Evolutionary conservation across 2,113 vertebrate genomes (phyloP), one percentile per base, ranked within the genome.

Genomic region (Epinephelus moara): DNA sequence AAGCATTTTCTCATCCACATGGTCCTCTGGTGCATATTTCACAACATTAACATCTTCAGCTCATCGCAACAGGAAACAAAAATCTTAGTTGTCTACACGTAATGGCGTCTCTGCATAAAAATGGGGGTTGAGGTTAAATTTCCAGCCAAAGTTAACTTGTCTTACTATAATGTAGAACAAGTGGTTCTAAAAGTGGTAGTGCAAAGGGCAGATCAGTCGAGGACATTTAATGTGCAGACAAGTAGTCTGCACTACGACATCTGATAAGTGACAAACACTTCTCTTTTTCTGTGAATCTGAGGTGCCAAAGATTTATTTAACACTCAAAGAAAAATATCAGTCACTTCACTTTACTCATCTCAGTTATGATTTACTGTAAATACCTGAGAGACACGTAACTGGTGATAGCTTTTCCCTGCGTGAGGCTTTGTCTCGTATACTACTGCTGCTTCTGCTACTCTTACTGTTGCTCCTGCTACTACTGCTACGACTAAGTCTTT

Each of bases 41-140:
- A n/a, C n/a, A n/a, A 63, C 2, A 75, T 64, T 55, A 56, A 67
- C 2, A 4, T 50, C 6, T 50, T 62, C 21, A 56, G 62, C 0
- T 0, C 55, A 49, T 79, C 53, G 78, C 68, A 85, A 70, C 84
- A 88, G 89, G 81, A 87, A 89, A 73, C 60, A 80, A 81, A 66
- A 63, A 21, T 25, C 14, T 2, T 19, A 45, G 30, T 30, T 61
- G 53, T 69, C 50, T 55, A 52, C 59, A 72, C 60, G 63, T 61
- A 15, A 88, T 47, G 4, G 6, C 1, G 0, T 69, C 74, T 87
- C 67, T 21, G 84, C 17, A 81, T 55, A 89, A 66, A 83, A 40
- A 56, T 17, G 49, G 33, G 21, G 2, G 64, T 45, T 2, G 33
- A 18, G 2, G 55, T 45, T 2, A 45, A 67, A 50, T 73, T 56